A percentile compares a stretch with the other conserved stretches of the same genome.
phyloP scores from a whole-genome alignment of 1,140 invertebrate genomes.

The Solenopsis invicta region DNA sequence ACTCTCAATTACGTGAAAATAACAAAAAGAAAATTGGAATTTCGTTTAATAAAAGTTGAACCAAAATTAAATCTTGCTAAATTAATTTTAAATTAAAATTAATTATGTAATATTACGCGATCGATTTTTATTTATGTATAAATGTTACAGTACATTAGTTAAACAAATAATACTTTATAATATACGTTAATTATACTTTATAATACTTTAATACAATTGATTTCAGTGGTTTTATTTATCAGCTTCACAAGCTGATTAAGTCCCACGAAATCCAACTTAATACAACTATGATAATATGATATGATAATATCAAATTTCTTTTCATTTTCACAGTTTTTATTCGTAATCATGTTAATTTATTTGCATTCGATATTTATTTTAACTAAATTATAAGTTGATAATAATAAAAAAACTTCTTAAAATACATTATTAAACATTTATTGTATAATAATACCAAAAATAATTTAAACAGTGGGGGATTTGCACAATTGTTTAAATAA shows the following conservation, averaged over 20 bases:
- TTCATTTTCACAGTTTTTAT: conserved; percentile 2
- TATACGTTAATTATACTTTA: background rate
- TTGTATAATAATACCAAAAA: background rate
- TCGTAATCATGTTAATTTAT: background rate
- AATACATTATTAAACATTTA: background rate
- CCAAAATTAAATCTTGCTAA: conserved; percentile 4
- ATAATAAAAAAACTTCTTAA: background rate
- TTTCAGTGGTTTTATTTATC: background rate
- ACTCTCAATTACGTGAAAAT: no score
- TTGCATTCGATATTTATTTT: background rate
- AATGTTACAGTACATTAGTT: conserved; percentile 6
- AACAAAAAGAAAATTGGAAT: no score
- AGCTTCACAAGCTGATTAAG: background rate
- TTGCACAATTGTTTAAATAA: background rate
- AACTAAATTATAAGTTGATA: background rate
- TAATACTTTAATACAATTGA: background rate
- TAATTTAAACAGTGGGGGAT: background rate
- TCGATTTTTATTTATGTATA: background rate
- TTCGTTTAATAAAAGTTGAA: background rate
- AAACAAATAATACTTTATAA: background rate
- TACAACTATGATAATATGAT: background rate
- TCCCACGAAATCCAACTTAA: background rate
- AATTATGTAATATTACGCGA: background rate
- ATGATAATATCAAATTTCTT: background rate
- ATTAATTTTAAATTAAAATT: conserved; percentile 10